phyloP scores from a whole-genome alignment of 53 echinoderm and acorn worm genomes.

The Echinometra lucunter region DNA sequence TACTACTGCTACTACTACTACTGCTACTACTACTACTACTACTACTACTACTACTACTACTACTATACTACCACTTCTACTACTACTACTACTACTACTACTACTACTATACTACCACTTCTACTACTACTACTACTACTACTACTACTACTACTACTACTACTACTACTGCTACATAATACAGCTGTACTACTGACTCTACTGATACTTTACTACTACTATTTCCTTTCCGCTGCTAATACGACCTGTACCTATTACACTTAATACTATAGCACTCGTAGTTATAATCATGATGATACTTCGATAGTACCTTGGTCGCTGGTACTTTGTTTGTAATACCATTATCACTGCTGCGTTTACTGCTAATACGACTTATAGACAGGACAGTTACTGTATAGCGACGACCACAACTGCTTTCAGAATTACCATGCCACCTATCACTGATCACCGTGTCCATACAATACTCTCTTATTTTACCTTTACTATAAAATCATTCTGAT shows the following conservation, averaged over 20 bases:
- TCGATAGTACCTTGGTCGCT: too few species aligned
- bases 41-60: conserved; percentile 16
- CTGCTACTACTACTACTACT: conserved; percentile 37
- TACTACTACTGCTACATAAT: not conserved
- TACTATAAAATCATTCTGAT: too few species aligned
- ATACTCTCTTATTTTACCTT: too few species aligned
- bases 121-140: conserved; percentile 19
- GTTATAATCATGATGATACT: too few species aligned
- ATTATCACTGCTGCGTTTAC: conserved; percentile 17
- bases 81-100: conserved; percentile 36
- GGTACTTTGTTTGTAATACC: not conserved
- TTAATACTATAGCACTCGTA: too few species aligned
- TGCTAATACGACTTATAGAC: not conserved
- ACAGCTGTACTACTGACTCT: too few species aligned
- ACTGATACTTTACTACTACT: not conserved
- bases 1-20: conserved; percentile 48
- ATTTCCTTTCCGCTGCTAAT: too few species aligned
- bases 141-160: conserved; percentile 6
- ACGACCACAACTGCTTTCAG: not conserved
- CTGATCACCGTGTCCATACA: not conserved
- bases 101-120: too few species aligned
- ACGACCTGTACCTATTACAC: too few species aligned
- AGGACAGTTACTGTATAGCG: not conserved
- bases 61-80: conserved; percentile 21
- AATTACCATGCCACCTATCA: not conserved